Percentiles rank a stretch among this genome's conserved stretches.
phyloP scores from a whole-genome alignment of 2,797 vertebrate genomes.

The Borostomias antarcticus region DNA sequence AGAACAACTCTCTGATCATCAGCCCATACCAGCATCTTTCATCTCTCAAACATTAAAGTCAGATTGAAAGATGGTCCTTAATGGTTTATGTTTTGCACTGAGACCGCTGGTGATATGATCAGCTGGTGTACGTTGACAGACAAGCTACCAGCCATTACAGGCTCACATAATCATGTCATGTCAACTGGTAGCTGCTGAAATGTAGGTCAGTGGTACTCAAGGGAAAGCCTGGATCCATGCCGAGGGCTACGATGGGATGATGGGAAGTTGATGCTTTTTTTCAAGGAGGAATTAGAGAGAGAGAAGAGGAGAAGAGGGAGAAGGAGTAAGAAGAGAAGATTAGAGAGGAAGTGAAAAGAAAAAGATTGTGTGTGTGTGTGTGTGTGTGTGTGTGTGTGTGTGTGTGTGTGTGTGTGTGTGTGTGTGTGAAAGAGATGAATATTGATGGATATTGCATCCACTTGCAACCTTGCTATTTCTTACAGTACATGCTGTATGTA shows the following conservation, averaged over 20 bases:
- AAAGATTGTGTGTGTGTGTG: too few relatives aligned
- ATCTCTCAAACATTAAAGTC: slow-evolving; percentile 39
- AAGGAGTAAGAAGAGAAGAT: slow-evolving; percentile 2
- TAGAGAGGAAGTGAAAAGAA: background rate
- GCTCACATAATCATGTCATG: slow-evolving; percentile 59
- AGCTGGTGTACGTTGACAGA: slow-evolving; percentile 65
- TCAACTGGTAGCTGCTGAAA: slow-evolving; percentile 69
- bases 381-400: too few relatives aligned
- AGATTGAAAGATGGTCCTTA: slow-evolving; percentile 40
- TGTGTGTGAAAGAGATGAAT: background rate
- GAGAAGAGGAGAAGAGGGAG: slow-evolving; percentile 24
- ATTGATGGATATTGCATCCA: background rate
- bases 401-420: background rate
- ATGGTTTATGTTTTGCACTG: slow-evolving; percentile 64
- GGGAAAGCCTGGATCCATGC: slow-evolving; percentile 56
- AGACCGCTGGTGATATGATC: slow-evolving; percentile 54
- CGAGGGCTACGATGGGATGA: slow-evolving; percentile 48
- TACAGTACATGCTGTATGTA: background rate
- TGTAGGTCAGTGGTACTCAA: slow-evolving; percentile 68
- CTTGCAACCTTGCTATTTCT: background rate
- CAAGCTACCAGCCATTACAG: slow-evolving; percentile 61
- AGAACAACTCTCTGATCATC: too few relatives aligned
- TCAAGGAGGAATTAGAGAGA: slow-evolving; percentile 44
- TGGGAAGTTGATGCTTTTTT: slow-evolving; percentile 55
- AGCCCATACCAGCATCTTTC: background rate